phyloP scores from a whole-genome alignment of 2,888 invertebrate species.

The Xylota segnis region DNA sequence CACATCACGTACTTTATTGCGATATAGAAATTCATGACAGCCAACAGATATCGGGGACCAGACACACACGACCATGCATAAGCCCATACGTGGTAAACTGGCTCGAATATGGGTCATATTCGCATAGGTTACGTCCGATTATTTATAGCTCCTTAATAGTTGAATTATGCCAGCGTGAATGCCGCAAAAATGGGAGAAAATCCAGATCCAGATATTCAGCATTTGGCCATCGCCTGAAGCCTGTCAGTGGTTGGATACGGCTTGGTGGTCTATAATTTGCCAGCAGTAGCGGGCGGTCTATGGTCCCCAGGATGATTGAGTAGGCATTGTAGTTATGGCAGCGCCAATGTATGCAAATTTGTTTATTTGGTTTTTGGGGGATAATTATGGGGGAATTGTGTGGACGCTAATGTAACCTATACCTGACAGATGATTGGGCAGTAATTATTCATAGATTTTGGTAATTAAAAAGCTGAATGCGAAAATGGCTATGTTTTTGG shows the following conservation, averaged over 20 bases:
- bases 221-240: background rate
- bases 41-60: conserved; percentile 52
- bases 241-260: conserved; percentile 23
- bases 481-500: background rate
- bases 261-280: conserved; percentile 31
- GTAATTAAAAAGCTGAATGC: background rate
- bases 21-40: conserved; percentile 76
- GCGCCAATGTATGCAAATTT: conserved; percentile 21
- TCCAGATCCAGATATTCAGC: conserved; percentile 16
- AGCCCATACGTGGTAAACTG: conserved; percentile 8
- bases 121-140: conserved; percentile 59
- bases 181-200: conserved; percentile 34
- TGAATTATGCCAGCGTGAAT: conserved; percentile 67
- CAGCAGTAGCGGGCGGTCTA: background rate
- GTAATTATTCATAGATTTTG: background rate
- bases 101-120: conserved; percentile 62
- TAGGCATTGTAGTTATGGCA: conserved; percentile 13
- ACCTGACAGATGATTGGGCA: background rate
- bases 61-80: conserved; percentile 28
- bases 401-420: conserved; percentile 13
- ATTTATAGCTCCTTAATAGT: conserved; percentile 69
- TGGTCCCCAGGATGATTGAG: conserved; percentile 13
- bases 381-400: conserved; percentile 24
- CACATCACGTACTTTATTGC: conserved; percentile 77
- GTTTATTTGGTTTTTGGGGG: conserved; percentile 18